These are phyloP conservation scores for Melospiza georgiana DNA, from an alignment of 2,113 vertebrate genomes.

Conservation along the genomic window DNA sequence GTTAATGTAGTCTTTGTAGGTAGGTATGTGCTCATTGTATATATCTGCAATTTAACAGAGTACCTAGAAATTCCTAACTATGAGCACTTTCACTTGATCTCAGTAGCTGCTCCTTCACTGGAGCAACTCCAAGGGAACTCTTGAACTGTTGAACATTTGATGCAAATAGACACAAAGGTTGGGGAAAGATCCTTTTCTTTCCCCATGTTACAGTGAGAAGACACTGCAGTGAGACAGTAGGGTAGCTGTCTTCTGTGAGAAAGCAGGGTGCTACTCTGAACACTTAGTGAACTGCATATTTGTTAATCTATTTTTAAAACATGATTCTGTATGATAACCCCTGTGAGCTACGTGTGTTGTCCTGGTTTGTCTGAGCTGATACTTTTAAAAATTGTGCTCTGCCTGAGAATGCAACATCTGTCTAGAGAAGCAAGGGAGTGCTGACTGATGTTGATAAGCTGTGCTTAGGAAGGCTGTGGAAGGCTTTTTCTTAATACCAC, in stretches of 20 bases:
- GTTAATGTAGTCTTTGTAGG: not conserved
- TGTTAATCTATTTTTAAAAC: not conserved
- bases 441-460: slow-evolving; percentile 11
- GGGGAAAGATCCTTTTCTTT: not conserved
- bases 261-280: not conserved
- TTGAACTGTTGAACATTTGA: not conserved
- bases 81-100: not conserved
- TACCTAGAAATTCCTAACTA: not conserved
- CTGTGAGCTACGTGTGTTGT: not conserved
- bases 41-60: not conserved
- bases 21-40: not conserved
- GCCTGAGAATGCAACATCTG: not conserved
- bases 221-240: not conserved
- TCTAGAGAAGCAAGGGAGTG: not conserved
- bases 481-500: slow-evolving; percentile 36
- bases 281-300: not conserved
- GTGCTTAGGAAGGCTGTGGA: slow-evolving; percentile 26
- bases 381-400: not conserved
- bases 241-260: not conserved
- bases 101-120: not conserved
- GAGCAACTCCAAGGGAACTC: not conserved
- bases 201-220: not conserved
- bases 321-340: not conserved
- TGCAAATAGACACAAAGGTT: not conserved
- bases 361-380: not conserved